A percentile compares a stretch with the other conserved stretches of the same genome.
Conservation (phyloP, 2,888 invertebrate genomes). For the Xiphydria camelus region DNA sequence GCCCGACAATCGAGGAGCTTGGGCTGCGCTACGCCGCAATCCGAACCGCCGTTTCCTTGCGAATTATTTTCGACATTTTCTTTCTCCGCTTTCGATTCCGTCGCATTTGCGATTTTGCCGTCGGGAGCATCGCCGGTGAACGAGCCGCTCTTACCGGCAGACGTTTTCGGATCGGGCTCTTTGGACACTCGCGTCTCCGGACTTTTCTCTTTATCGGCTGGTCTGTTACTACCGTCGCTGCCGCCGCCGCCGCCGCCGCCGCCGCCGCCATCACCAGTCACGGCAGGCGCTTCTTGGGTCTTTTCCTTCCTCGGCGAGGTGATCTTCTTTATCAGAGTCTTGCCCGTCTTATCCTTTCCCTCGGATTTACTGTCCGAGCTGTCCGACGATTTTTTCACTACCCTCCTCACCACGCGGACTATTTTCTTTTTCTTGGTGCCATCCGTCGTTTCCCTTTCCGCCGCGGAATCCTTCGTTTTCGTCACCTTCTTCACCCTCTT, state of each 20-base stretch:
- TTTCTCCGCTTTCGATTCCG: background rate
- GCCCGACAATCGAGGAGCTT: slow-evolving; percentile 16
- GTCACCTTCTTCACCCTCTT: slow-evolving; percentile 33
- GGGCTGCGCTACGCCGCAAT: background rate
- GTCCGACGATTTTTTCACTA: slow-evolving; percentile 44
- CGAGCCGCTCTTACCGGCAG: too few relatives aligned
- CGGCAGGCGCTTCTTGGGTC: slow-evolving; percentile 15
- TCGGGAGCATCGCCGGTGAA: background rate
- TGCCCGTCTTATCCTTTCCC: slow-evolving; percentile 31
- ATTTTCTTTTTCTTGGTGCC: slow-evolving; percentile 42
- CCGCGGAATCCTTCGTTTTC: slow-evolving; percentile 30
- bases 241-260: slow-evolving; percentile 17
- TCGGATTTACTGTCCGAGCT: slow-evolving; percentile 38
- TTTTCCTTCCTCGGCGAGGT: slow-evolving; percentile 18
- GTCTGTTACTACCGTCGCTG: slow-evolving; percentile 12
- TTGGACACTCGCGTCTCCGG: background rate
- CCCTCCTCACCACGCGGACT: slow-evolving; percentile 44
- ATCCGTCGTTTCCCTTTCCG: slow-evolving; percentile 30
- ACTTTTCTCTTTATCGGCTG: background rate
- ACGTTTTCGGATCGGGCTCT: too few relatives aligned
- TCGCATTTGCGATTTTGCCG: background rate
- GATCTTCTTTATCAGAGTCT: slow-evolving; percentile 27
- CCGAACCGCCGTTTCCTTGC: background rate
- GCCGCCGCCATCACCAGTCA: too few relatives aligned
- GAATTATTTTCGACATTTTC: slow-evolving; percentile 3